Base-by-base conservation (phyloP, 2,113 vertebrate genomes). In the Lates calcarifer region DNA sequence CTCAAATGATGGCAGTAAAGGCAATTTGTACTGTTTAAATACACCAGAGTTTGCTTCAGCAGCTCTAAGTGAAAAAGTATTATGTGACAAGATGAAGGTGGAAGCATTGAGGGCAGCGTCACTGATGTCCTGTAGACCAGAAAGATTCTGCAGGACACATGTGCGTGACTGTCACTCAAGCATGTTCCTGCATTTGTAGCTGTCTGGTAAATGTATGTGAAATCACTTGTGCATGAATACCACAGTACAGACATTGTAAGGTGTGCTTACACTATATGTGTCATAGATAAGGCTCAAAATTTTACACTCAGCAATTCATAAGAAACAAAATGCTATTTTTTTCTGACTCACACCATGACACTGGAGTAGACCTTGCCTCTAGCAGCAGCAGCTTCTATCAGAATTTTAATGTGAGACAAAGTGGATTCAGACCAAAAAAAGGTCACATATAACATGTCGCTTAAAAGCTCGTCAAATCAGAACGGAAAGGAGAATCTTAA, bases 381-480 rank as follows among this genome's bases (percentile, higher is more conserved):
- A n/a, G 20, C 24, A 51, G 45, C 45, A 43, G 70, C 26, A 57
- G 22, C 13, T 35, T 80, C 56, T n/a, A 6, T 73, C 39, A 64
- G 41, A 39, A 60, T 79, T 77, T 58, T 9, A 33, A 6, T 14
- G 17, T 11, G 24, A 61, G 39, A 71, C 12, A 45, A 76, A 75
- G n/a, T 33, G 29, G 45, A 57, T 22, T 79, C 47, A 18, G 39
- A 53, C 6, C 67, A 29, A 22, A 26, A 17, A 67, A 74, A 67
- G 20, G 58, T 43, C 70, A 45, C 26, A 9, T 10, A 17, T 57
- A 63, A 72, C 45, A 28, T 3, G 6, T 6, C 1, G 31, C 64
- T 63, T 62, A 26, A 67, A 72, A 62, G 47, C 39, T 29, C 33
- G 24, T 72, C 49, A 66, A 62, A 63, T 62, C 31, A 20, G 26